Base-by-base conservation (phyloP, 37 sponge, comb jelly and placozoan genomes). In the Cliona cf. orientalis region DNA sequence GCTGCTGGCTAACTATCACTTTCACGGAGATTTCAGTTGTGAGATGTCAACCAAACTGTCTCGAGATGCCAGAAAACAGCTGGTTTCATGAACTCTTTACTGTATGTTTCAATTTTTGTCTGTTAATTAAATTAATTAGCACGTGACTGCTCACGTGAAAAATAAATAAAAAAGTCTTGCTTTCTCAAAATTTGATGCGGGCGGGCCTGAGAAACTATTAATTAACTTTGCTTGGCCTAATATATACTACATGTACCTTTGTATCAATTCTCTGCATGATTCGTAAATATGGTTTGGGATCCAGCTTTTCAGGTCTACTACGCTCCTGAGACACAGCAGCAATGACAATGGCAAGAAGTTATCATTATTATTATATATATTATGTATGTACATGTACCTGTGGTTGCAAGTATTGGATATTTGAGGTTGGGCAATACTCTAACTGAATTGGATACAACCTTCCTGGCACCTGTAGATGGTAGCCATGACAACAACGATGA, bases 221-320 rank as follows among this genome's bases (percentile, higher is more conserved):
- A n/a, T n/a, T n/a, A n/a, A n/a, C n/a, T n/a, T n/a, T n/a, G n/a
- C n/a, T n/a, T n/a, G n/a, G n/a, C n/a, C n/a, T n/a, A n/a, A n/a
- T n/a, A n/a, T n/a, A n/a, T n/a, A n/a, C n/a, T n/a, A n/a, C 6
- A 71, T 25, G 1, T 76, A 90, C 95, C 87, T 93, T 88, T 11
- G 70, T 61, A 72, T 97, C 97, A 57, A 97, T 97, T 35, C 69
- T 81, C 62, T 93, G 92, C 77, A 97, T 49, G 33, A 97, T 93
- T 14, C 83, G 72, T 14, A 97, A 69, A 72, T 97, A 97, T 5
- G 93, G 94, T 21, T 78, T 73, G 6, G 92, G 85, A 55, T 97
- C 86, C 7, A 97, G 58, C 43, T 78, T 81, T 39, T 85, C 88
- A 33, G 76, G 42, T 11, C 49, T 43, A 14, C 66, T 44, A 3